Percentiles rank a stretch among this genome's conserved stretches.
These are phyloP conservation scores for Dromaius novaehollandiae DNA, from an alignment of 2,113 vertebrate genomes.

Conservation along the genomic window DNA sequence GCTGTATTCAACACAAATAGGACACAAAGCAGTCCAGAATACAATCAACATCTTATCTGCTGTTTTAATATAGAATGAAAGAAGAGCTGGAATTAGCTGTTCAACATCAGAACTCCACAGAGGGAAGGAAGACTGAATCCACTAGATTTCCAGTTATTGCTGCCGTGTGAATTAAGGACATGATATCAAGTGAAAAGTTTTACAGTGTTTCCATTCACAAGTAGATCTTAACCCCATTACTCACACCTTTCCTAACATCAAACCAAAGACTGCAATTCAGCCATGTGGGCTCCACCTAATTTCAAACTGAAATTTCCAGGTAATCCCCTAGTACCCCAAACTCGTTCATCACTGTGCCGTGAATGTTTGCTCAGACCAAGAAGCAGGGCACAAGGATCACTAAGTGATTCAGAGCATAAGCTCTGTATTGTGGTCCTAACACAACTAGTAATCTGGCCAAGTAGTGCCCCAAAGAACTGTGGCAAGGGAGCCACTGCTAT, in stretches of 20 bases:
- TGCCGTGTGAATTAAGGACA: background rate
- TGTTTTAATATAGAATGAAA: background rate
- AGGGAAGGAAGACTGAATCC: background rate
- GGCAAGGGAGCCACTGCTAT: background rate
- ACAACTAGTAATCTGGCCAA: background rate
- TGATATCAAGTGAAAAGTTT: background rate
- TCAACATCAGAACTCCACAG: background rate
- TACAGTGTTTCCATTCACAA: background rate
- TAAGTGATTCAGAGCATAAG: background rate
- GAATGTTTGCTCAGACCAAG: background rate
- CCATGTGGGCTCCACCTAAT: background rate
- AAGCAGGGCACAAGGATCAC: background rate
- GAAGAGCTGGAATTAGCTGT: background rate
- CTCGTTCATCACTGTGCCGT: rapidly evolving
- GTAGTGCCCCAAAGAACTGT: rapidly evolving
- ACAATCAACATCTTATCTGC: background rate
- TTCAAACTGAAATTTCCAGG: background rate
- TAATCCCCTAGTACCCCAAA: background rate
- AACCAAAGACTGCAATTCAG: rapidly evolving
- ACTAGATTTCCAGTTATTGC: background rate
- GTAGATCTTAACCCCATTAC: background rate
- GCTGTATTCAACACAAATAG: background rate
- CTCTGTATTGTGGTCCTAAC: background rate
- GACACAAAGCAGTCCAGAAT: background rate
- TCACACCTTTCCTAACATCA: background rate